Evolutionary conservation across 2,888 invertebrate genomes (phyloP).

Genomic region (Gasteruption jaculator): DNA sequence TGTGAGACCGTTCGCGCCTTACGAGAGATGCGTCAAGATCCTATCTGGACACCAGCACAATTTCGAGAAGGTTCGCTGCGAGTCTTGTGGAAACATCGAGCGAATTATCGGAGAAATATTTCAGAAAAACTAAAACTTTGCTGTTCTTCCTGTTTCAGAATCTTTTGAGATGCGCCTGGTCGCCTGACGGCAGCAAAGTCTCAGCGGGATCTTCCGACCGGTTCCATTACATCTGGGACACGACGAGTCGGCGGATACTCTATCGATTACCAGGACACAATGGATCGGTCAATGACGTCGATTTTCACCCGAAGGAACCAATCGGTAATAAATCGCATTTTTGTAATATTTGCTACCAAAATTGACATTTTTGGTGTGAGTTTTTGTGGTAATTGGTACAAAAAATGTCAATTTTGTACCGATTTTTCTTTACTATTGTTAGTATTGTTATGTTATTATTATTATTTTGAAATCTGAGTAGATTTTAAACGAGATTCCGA

Average conservation of each 20-base stretch:
- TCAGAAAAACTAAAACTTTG: constrained; percentile 3
- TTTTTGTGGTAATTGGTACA: too few species aligned
- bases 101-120: too few species aligned
- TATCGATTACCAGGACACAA: constrained; percentile 98
- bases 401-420: too few species aligned
- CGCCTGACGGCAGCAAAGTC: constrained; percentile 87
- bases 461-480: constrained; percentile 1
- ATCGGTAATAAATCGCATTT: constrained; percentile 64
- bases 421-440: constrained; percentile 7
- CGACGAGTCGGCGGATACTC: constrained; percentile 81
- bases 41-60: constrained; percentile 93
- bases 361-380: neutral
- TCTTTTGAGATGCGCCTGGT: constrained; percentile 89
- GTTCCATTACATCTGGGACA: constrained; percentile 96
- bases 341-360: too few species aligned
- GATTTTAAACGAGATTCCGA: constrained; percentile 2
- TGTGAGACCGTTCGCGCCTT: constrained; percentile 89
- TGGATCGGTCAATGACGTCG: constrained; percentile 94
- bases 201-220: constrained; percentile 93
- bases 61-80: constrained; percentile 74
- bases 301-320: constrained; percentile 92
- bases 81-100: neutral
- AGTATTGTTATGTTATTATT: constrained; percentile 2
- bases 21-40: constrained; percentile 89
- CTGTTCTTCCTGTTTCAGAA: constrained; percentile 55